A percentile compares a stretch with the other conserved stretches of the same genome.
Conservation (phyloP, 1,140 invertebrate species). For the Sitodiplosis mosellana region DNA sequence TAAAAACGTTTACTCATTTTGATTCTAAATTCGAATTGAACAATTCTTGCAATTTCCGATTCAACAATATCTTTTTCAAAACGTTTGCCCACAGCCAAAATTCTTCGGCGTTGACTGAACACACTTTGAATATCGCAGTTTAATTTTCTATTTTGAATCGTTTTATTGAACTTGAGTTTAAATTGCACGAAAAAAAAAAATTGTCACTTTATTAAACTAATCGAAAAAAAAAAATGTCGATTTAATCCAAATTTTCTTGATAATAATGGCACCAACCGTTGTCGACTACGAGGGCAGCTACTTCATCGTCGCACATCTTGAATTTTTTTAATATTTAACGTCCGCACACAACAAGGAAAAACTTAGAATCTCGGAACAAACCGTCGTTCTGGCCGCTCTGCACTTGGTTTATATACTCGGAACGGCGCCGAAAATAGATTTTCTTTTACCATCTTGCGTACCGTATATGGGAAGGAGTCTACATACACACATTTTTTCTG, state of each 20-base stretch:
- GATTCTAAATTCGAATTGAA: too few species aligned
- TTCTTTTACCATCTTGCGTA: not conserved
- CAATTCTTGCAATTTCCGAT: too few species aligned
- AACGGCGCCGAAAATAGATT: conserved; percentile 1
- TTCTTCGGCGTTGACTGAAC: too few species aligned
- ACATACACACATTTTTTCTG: too few species aligned
- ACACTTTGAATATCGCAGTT: too few species aligned
- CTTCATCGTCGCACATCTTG: conserved; percentile 81
- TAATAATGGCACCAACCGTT: conserved; percentile 49
- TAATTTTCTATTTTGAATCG: too few species aligned
- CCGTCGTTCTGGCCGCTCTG: not conserved
- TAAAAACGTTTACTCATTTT: too few species aligned
- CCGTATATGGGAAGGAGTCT: not conserved
- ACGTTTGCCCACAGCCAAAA: too few species aligned
- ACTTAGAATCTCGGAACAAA: conserved; percentile 1
- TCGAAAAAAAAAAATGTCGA: not conserved
- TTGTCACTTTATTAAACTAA: too few species aligned
- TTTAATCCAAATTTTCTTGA: not conserved
- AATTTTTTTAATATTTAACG: conserved; percentile 10
- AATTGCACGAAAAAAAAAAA: too few species aligned
- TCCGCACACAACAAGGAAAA: conserved; percentile 3
- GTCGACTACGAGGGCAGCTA: conserved; percentile 73
- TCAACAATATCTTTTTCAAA: too few species aligned
- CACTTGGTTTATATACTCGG: conserved; percentile 2
- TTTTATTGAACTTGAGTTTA: too few species aligned